Base-by-base conservation (phyloP, 2,797 vertebrate species). In the Moxostoma hubbsi region DNA sequence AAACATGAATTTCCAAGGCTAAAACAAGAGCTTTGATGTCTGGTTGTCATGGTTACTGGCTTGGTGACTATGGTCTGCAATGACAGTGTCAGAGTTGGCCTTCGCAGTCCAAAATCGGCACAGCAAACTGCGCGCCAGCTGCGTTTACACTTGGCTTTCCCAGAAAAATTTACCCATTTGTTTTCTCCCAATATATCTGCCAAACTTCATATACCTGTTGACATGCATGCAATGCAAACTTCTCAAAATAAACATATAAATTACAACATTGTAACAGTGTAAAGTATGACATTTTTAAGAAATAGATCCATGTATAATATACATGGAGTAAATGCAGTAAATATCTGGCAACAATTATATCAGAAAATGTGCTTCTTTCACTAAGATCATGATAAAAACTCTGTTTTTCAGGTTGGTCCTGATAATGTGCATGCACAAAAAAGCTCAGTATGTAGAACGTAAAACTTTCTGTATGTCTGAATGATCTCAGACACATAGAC, bases 121-220 rank as follows among this genome's bases (percentile, higher is more conserved):
- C 79, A 12, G 66, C 84, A 84, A 86, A 88, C 81, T 82, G 66
- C 9, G 54, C 12, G 16, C 72, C 85, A 85, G 85, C 88, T 88
- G 82, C 83, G 73, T 11, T 74, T n/a, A 5, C 62, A 81, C 46
- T 64, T 13, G 59, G 45, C 36, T 74, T 82, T 70, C 65, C 79
- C 62, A 75, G 82, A 47, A 71, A 36, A 61, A 80, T 85, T 7
- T 81, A 86, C 80, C 55, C 18, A 10, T 69, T 51, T 3, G 36
- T 36, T 36, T 36, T 36, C 36, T 36, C 36, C 36, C 36, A 36
- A 36, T 36, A 4, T 36, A 36, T 36, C 36, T 36, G 36, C 36
- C 36, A 36, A 36, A 36, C 36, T 36, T 36, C 36, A 36, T 4
- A 36, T 36, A 10, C 13, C 50, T 4, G 5, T 10, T 43, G 12